These are phyloP conservation scores for Ichneumon xanthorius DNA, from an alignment of 2,888 invertebrate species.

Conservation along the genomic window DNA sequence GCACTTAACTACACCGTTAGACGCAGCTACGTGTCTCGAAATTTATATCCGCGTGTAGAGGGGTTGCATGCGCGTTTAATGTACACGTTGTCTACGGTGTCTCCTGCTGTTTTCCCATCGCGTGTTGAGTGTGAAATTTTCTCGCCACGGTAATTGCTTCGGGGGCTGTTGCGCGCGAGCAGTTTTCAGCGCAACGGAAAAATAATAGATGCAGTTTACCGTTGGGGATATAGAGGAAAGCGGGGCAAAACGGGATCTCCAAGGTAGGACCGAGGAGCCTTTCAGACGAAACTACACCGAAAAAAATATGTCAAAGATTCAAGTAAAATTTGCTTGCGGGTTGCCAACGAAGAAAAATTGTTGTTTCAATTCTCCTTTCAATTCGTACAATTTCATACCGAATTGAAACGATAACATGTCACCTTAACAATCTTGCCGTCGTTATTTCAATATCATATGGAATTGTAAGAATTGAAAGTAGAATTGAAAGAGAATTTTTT, in stretches of 20 bases:
- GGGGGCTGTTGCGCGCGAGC: slow-evolving; percentile 12
- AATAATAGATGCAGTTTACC: slow-evolving; percentile 33
- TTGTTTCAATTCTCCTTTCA: too few species aligned
- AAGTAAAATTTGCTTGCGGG: too few species aligned
- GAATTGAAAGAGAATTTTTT: too few species aligned
- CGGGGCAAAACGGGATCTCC: slow-evolving; percentile 17
- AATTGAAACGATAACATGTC: too few species aligned
- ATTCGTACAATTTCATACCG: too few species aligned
- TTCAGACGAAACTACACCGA: too few species aligned
- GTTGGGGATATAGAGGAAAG: background rate
- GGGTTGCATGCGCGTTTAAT: slow-evolving; percentile 41
- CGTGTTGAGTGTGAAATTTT: slow-evolving; percentile 32
- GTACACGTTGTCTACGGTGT: slow-evolving; percentile 41
- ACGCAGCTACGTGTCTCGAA: slow-evolving; percentile 16
- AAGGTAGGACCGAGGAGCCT: too few species aligned
- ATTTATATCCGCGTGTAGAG: slow-evolving; percentile 2
- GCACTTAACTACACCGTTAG: slow-evolving; percentile 52
- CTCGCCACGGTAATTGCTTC: slow-evolving; percentile 33
- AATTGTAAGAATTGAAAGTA: too few species aligned
- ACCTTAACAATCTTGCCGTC: too few species aligned
- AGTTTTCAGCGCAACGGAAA: slow-evolving; percentile 2
- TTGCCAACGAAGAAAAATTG: too few species aligned
- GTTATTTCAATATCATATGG: too few species aligned
- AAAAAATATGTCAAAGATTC: too few species aligned
- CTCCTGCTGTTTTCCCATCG: slow-evolving; percentile 8